These are phyloP conservation scores for Phoenicopterus ruber DNA, from an alignment of 2,113 vertebrate species.

Conservation along the genomic window DNA sequence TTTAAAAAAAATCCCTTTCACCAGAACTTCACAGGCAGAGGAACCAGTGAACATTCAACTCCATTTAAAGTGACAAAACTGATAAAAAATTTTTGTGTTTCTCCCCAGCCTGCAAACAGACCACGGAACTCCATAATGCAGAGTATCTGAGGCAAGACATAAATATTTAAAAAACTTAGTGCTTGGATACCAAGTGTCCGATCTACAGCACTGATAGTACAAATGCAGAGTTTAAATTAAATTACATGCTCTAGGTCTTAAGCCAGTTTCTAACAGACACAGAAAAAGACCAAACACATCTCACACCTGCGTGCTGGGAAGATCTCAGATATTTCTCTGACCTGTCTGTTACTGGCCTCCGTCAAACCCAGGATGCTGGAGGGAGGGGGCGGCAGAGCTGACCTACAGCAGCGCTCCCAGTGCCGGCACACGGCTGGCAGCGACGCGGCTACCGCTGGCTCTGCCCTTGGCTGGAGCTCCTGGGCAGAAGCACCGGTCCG, in stretches of 20 bases:
- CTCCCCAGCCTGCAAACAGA: not conserved
- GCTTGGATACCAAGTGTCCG: not conserved
- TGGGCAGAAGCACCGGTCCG: not conserved
- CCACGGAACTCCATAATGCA: not conserved
- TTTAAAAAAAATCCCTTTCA: not conserved
- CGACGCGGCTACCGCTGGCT: fast-evolving
- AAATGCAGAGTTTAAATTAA: not conserved
- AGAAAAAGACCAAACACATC: not conserved
- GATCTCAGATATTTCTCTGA: not conserved
- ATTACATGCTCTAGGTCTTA: not conserved
- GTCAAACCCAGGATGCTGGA: not conserved
- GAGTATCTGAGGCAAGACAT: not conserved
- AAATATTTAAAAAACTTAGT: not conserved
- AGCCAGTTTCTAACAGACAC: not conserved
- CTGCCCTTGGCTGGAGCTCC: not conserved
- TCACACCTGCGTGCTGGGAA: not conserved
- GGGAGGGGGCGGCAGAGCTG: not conserved
- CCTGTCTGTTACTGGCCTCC: not conserved
- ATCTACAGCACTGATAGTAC: not conserved
- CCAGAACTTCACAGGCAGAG: not conserved
- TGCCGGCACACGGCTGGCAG: fast-evolving
- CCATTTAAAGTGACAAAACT: not conserved
- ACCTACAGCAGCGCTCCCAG: not conserved
- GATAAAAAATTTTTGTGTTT: not conserved
- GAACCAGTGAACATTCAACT: not conserved